These are phyloP conservation scores for Dorcus parallelipipedus DNA, from an alignment of 2,888 invertebrate genomes.

Conservation along the genomic window DNA sequence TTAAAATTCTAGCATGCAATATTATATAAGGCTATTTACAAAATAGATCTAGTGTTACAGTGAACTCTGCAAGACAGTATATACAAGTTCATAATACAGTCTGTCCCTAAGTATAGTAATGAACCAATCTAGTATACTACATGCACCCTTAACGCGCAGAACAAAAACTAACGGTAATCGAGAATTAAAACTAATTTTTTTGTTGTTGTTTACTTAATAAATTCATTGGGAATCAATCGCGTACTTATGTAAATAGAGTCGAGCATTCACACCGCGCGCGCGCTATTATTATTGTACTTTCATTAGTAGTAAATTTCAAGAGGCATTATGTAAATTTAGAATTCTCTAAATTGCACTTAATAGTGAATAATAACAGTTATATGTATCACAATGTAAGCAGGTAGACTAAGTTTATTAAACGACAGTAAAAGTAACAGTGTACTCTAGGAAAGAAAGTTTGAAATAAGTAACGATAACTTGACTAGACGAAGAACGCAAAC, in stretches of 20 bases:
- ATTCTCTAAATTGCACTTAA: conserved; percentile 26
- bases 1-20: conserved; percentile 45
- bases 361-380: conserved; percentile 17
- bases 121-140: conserved; percentile 6
- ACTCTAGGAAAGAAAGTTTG: too few relatives aligned
- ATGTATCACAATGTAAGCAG: conserved; percentile 46
- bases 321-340: conserved; percentile 17
- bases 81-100: conserved; percentile 39
- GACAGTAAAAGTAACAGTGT: too few relatives aligned
- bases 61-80: conserved; percentile 37
- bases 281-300: neutral
- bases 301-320: neutral
- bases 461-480: too few relatives aligned
- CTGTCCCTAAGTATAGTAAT: conserved; percentile 26
- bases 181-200: neutral
- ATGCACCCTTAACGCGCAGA: neutral
- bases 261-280: neutral
- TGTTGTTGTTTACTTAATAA: too few relatives aligned
- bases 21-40: conserved; percentile 44
- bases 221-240: too few relatives aligned
- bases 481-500: too few relatives aligned
- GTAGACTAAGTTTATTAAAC: conserved; percentile 34
- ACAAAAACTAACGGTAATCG: neutral
- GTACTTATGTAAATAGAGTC: too few relatives aligned
- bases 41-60: conserved; percentile 38